Conservation (phyloP, 2,888 invertebrate species). For the Desoria tigrina region DNA sequence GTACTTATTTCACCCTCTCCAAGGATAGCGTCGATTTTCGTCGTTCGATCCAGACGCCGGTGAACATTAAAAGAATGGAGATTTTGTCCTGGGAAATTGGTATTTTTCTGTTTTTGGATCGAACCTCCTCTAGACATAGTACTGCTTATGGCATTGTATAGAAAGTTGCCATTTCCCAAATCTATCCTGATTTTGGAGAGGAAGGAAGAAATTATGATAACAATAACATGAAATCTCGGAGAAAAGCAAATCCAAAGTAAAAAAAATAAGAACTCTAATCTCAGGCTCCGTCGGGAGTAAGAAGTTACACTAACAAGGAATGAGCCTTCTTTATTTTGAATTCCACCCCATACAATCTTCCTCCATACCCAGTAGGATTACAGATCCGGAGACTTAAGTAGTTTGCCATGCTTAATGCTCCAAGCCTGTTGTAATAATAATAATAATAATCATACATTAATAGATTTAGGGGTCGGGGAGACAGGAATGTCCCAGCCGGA, state of each 20-base stretch:
- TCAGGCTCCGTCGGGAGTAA: slow-evolving; percentile 13
- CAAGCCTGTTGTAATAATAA: slow-evolving; percentile 11
- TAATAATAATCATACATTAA: slow-evolving; percentile 20
- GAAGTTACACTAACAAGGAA: background rate
- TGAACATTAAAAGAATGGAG: too few species aligned
- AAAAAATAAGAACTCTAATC: background rate
- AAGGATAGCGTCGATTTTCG: background rate
- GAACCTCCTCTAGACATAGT: too few species aligned
- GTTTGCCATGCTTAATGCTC: slow-evolving; percentile 7
- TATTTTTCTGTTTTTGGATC: too few species aligned
- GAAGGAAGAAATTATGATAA: slow-evolving; percentile 37
- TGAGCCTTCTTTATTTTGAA: background rate
- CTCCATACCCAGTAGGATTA: too few species aligned
- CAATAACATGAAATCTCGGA: slow-evolving; percentile 28
- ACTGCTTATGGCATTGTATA: too few species aligned
- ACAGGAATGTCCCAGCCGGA: background rate
- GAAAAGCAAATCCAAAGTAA: too few species aligned
- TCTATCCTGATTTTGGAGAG: too few species aligned
- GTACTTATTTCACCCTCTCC: background rate
- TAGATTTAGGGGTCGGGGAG: slow-evolving; percentile 5
- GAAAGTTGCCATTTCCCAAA: too few species aligned
- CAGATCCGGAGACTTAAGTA: too few species aligned
- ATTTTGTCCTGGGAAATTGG: too few species aligned
- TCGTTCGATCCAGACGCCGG: background rate
- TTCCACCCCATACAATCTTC: too few species aligned